Percentiles rank a stretch among this genome's conserved stretches.
These are phyloP conservation scores for Ostrea denselamellosa DNA, from an alignment of 1,140 invertebrate genomes.

Conservation along the genomic window DNA sequence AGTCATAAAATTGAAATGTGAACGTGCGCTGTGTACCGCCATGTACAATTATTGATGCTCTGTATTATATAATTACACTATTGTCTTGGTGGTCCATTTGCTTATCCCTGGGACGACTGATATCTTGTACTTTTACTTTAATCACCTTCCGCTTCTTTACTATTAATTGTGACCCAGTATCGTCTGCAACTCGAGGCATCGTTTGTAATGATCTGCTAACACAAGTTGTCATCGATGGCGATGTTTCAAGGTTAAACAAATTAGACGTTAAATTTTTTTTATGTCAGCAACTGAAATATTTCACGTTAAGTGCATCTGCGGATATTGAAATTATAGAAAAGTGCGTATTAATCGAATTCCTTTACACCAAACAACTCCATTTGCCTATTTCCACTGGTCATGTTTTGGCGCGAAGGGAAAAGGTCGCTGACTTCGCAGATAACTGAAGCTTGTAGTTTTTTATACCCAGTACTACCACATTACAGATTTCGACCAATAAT, in stretches of 20 bases:
- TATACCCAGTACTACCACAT: no score
- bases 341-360: slow-evolving; percentile 10
- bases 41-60: slow-evolving; percentile 14
- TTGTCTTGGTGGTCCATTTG: slow-evolving; percentile 16
- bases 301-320: background rate
- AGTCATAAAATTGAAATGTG: slow-evolving; percentile 16
- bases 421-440: slow-evolving; percentile 3
- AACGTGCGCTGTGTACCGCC: background rate
- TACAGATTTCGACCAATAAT: no score
- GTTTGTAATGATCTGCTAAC: background rate
- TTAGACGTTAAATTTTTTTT: background rate
- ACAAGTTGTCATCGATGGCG: background rate
- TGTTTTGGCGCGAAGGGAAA: slow-evolving; percentile 16
- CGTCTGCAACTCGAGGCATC: background rate
- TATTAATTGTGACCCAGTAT: background rate
- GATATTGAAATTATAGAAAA: background rate
- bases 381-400: background rate
- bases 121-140: slow-evolving; percentile 8
- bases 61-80: background rate
- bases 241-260: slow-evolving; percentile 11
- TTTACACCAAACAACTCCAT: background rate
- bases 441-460: no score
- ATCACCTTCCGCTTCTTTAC: background rate
- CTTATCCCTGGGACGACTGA: slow-evolving; percentile 24
- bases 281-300: slow-evolving; percentile 10